Evolutionary conservation across 2,888 invertebrate genomes (phyloP).

Genomic region (Prenolepis imparis): DNA sequence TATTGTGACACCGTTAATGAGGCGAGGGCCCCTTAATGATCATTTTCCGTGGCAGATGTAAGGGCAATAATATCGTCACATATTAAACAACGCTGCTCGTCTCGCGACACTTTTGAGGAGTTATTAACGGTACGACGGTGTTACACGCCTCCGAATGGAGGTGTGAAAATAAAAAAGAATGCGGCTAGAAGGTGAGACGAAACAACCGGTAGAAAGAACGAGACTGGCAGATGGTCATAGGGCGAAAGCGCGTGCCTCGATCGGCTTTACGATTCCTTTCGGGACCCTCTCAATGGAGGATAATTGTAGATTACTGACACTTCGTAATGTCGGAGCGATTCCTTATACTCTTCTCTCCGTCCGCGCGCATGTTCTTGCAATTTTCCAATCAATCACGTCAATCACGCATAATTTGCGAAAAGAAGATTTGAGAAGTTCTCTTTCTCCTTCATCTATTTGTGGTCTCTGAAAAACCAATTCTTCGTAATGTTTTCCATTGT

Average conservation of each 20-base stretch:
- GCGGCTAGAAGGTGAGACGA: slow-evolving; percentile 46
- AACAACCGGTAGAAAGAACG: slow-evolving; percentile 45
- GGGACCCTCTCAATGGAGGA: slow-evolving; percentile 64
- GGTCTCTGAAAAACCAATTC: slow-evolving; percentile 8
- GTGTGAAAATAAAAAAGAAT: slow-evolving; percentile 19
- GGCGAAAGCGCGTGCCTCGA: slow-evolving; percentile 75
- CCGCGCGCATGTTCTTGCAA: background rate
- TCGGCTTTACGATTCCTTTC: slow-evolving; percentile 74
- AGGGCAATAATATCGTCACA: slow-evolving; percentile 58
- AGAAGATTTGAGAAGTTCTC: background rate
- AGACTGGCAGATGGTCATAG: slow-evolving; percentile 72
- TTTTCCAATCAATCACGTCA: background rate
- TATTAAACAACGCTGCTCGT: slow-evolving; percentile 57
- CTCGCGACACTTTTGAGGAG: slow-evolving; percentile 18
- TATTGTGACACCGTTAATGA: slow-evolving; percentile 69
- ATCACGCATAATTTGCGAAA: background rate
- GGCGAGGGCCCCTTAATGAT: slow-evolving; percentile 66
- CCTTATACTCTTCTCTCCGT: background rate
- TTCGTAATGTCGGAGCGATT: slow-evolving; percentile 44
- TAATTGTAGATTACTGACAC: slow-evolving; percentile 74
- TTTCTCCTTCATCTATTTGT: background rate
- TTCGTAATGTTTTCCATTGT: background rate
- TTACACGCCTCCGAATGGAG: background rate
- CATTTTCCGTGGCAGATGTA: slow-evolving; percentile 74
- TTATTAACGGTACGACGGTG: slow-evolving; percentile 32